phyloP scores from a whole-genome alignment of 2,888 invertebrate genomes.

The Macropis europaea region DNA sequence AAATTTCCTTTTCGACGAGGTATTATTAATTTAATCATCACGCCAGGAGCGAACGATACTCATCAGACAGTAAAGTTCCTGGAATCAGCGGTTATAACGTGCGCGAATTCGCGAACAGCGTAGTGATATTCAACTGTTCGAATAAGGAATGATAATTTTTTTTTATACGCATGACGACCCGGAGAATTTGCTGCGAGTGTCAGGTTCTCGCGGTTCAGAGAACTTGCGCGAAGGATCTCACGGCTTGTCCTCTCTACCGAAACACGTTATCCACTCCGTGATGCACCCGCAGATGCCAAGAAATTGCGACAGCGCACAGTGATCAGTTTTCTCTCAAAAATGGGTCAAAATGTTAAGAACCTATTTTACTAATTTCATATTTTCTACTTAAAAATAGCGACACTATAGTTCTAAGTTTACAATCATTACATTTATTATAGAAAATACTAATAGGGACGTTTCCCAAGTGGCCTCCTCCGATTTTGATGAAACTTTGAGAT shows the following conservation, averaged over 20 bases:
- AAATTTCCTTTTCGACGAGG: too few relatives aligned
- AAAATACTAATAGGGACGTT: too few relatives aligned
- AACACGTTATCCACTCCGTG: background rate
- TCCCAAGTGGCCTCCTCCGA: too few relatives aligned
- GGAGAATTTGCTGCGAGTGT: constrained; percentile 43
- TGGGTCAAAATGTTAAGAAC: too few relatives aligned
- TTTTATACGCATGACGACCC: constrained; percentile 51
- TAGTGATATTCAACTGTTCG: constrained; percentile 38
- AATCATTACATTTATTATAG: too few relatives aligned
- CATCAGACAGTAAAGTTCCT: background rate
- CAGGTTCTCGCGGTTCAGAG: constrained; percentile 23
- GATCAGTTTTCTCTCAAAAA: too few relatives aligned
- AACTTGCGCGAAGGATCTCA: constrained; percentile 17
- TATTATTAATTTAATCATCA: too few relatives aligned
- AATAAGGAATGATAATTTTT: constrained; percentile 63
- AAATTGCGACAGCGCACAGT: background rate
- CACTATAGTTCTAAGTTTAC: too few relatives aligned
- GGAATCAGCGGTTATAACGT: constrained; percentile 6
- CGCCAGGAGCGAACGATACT: background rate
- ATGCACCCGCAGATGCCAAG: background rate
- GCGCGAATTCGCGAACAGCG: background rate
- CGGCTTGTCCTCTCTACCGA: background rate
- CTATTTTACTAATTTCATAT: too few relatives aligned
- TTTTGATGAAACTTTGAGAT: too few relatives aligned
- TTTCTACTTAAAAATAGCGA: too few relatives aligned